Percentiles rank a stretch among this genome's conserved stretches.
Conservation (phyloP, 2,888 invertebrate genomes). For the Xanthia togata region DNA sequence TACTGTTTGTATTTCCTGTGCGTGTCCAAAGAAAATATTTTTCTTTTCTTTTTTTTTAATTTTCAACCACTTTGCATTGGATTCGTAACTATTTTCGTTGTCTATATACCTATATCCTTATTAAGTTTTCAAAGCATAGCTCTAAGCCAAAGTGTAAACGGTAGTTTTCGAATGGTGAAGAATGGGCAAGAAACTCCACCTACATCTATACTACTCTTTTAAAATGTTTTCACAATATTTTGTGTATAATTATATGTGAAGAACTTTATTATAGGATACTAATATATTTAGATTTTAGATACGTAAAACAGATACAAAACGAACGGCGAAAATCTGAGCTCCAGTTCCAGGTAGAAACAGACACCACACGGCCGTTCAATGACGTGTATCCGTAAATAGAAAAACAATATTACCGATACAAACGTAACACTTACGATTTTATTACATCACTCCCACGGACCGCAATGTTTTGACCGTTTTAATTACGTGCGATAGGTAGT, state of each 20-base stretch:
- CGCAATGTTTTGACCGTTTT: slow-evolving; percentile 71
- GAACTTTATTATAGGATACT: slow-evolving; percentile 17
- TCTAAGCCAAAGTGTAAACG: no score
- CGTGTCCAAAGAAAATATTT: no score
- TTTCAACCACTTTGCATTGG: background rate
- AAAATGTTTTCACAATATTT: no score
- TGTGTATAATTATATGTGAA: no score
- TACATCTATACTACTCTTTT: no score
- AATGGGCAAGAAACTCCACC: no score
- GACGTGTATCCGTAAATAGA: slow-evolving; percentile 55
- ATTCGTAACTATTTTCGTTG: background rate
- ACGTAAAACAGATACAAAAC: slow-evolving; percentile 8
- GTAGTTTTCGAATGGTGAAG: no score
- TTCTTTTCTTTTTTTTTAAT: no score
- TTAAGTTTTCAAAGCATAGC: background rate
- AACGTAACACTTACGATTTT: slow-evolving; percentile 58
- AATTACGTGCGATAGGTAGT: slow-evolving; percentile 72
- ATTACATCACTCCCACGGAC: slow-evolving; percentile 54
- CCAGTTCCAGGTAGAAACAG: slow-evolving; percentile 46
- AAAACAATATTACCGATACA: slow-evolving; percentile 56
- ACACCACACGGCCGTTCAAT: slow-evolving; percentile 38
- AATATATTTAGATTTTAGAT: slow-evolving; percentile 2
- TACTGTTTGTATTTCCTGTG: no score
- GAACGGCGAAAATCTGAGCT: slow-evolving; percentile 23
- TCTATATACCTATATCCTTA: no score